Evolutionary conservation across 2,113 vertebrate species (phyloP).

Genomic region (Phodopus roborovskii): DNA sequence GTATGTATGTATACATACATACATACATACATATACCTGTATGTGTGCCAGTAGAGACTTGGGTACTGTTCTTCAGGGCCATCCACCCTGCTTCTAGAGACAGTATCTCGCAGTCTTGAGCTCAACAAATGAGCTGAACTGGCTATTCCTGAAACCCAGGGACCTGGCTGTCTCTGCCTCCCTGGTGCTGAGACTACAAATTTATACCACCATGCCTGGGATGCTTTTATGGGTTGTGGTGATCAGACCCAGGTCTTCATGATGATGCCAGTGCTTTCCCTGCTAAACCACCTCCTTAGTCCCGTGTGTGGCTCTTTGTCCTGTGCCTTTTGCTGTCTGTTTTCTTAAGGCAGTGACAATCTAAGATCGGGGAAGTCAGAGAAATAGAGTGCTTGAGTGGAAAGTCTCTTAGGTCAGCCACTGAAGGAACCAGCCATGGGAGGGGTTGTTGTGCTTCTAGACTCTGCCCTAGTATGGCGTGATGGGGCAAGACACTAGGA

Average conservation of each 20-base stretch:
- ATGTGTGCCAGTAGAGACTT: not conserved
- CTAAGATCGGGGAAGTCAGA: slow-evolving; percentile 29
- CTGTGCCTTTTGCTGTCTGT: not conserved
- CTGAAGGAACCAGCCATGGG: not conserved
- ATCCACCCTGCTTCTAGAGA: not conserved
- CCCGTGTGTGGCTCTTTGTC: not conserved
- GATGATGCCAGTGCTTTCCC: too few species aligned
- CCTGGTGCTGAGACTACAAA: too few species aligned
- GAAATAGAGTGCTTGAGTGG: not conserved
- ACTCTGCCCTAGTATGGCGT: not conserved
- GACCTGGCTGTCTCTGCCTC: not conserved
- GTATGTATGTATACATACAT: too few species aligned
- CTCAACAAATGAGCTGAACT: not conserved
- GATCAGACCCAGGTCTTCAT: not conserved
- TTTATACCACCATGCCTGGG: too few species aligned
- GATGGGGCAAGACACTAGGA: not conserved
- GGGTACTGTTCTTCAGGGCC: not conserved
- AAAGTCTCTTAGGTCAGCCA: slow-evolving; percentile 3
- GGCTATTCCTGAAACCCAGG: too few species aligned
- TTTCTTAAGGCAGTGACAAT: not conserved
- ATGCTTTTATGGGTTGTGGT: too few species aligned
- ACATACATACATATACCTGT: too few species aligned
- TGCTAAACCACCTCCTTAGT: not conserved
- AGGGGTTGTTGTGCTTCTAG: not conserved
- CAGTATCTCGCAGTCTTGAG: not conserved